Evolutionary conservation across 2,113 vertebrate species (phyloP), one percentile per base, ranked within the genome.

Genomic region (Callionymus lyra): DNA sequence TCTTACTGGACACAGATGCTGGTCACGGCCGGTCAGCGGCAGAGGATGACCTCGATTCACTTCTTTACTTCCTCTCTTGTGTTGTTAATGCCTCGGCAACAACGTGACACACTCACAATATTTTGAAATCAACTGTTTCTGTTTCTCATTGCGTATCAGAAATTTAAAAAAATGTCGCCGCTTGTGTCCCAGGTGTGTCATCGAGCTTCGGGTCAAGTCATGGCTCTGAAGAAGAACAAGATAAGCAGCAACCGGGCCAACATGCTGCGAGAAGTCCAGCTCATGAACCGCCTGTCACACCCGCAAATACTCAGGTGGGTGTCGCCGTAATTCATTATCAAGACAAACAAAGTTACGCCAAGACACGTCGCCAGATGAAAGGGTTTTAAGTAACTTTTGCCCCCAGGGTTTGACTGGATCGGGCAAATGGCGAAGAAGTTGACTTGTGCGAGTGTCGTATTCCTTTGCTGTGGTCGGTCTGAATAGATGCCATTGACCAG

Each of bases 161-260:
- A n/a, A n/a, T n/a, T n/a, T n/a, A n/a, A n/a, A n/a, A 27, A 27
- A 27, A 27, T 27, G 21, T 4, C 4, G 21, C 21, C 21, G 8
- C 21, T 19, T 64, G 31, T 62, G 45, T 66, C 63, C 1, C 74
- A 98, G 94, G 94, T 98, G 31, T 85, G 88, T 21, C 94, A 98
- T 70, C 87, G 86, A 73, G 89, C 88, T 50, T 92, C 94, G 34
- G 92, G 87, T 74, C 94, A 98, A 63, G 88, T 98, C 13, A 98
- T 98, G 94, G 94, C 94, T 59, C 84, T 98, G 72, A 98, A 98
- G 85, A 98, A 97, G 94, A 98, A 98, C 83, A 97, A 85, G 2
- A 72, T 93, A 70, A 95, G 86, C 82, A 97, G 92, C 79, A 98
- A 98, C 84, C 82, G 94, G 71, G 92, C 92, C 16, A 98, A 98